Evolutionary conservation across 2,797 vertebrate genomes (phyloP).

Genomic region (Emys orbicularis): DNA sequence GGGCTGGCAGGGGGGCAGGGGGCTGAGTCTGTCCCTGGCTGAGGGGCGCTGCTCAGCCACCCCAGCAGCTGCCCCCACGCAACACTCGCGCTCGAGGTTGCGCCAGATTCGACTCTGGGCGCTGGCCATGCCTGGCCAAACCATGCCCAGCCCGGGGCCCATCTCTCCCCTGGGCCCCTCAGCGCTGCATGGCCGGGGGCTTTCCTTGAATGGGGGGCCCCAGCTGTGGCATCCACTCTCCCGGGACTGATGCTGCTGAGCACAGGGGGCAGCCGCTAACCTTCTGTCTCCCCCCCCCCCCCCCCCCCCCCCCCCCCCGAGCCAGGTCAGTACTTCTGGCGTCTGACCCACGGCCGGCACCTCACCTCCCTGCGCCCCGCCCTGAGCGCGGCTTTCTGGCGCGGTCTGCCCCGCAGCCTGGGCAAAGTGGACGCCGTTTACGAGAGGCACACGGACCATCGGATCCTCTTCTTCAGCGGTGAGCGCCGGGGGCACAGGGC

Average conservation of each 20-base stretch:
- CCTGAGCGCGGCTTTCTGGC: slow-evolving; percentile 80
- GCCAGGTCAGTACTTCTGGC: slow-evolving; percentile 83
- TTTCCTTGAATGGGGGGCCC: too few relatives aligned
- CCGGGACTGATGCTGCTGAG: not conserved
- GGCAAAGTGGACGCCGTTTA: slow-evolving; percentile 77
- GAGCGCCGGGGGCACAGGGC: not conserved
- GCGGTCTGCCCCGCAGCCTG: slow-evolving; percentile 78
- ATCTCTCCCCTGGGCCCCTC: too few relatives aligned
- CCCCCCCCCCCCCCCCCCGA: too few relatives aligned
- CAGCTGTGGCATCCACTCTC: too few relatives aligned
- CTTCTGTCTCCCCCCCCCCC: not conserved
- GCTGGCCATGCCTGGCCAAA: not conserved
- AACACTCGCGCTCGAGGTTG: too few relatives aligned
- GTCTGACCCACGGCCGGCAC: slow-evolving; percentile 78
- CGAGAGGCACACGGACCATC: slow-evolving; percentile 82
- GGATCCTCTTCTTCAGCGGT: slow-evolving; percentile 85
- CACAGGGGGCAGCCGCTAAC: not conserved
- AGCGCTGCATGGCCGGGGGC: not conserved
- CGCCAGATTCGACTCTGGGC: not conserved
- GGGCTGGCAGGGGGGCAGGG: too few relatives aligned
- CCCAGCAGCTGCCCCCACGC: too few relatives aligned
- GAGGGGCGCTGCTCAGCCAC: not conserved
- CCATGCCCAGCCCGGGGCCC: not conserved
- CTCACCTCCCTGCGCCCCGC: slow-evolving; percentile 75
- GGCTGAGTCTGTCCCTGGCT: not conserved